A percentile compares a stretch with the other conserved stretches of the same genome.
phyloP scores from a whole-genome alignment of 2,113 vertebrate genomes.

The Cyanoderma ruficeps region DNA sequence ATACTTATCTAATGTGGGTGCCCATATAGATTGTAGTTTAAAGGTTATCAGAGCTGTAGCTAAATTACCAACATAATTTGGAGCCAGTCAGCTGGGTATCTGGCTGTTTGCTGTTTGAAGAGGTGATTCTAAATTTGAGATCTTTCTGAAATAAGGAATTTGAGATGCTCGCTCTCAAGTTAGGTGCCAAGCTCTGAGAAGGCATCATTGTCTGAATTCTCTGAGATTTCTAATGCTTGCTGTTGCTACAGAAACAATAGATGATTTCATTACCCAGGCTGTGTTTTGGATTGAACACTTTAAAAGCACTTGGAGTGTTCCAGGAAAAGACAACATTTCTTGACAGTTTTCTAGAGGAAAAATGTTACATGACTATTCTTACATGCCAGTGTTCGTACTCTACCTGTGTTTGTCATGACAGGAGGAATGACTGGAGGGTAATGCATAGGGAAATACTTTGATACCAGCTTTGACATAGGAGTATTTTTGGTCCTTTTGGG shows the following conservation, averaged over 20 bases:
- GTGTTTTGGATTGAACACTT: neutral
- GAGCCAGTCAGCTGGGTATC: neutral
- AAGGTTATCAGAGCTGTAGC: neutral
- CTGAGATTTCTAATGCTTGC: neutral
- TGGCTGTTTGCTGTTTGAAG: neutral
- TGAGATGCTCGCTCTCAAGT: neutral
- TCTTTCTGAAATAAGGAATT: neutral
- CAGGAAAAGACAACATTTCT: neutral
- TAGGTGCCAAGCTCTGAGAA: neutral
- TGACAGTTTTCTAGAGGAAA: neutral
- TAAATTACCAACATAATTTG: neutral
- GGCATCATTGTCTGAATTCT: neutral
- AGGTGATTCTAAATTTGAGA: neutral
- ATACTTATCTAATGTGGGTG: neutral
- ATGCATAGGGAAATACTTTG: neutral
- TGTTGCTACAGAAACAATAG: conserved; percentile 9
- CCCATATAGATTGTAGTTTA: neutral
- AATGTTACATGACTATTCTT: neutral
- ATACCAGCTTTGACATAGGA: neutral
- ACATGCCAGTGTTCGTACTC: neutral
- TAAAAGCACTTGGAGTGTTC: neutral
- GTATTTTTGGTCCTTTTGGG: neutral
- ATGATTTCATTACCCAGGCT: neutral
- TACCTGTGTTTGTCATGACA: neutral
- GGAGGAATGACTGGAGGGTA: neutral